Base-by-base conservation (phyloP, 2,888 invertebrate genomes). In the Tachystola acroxantha region DNA sequence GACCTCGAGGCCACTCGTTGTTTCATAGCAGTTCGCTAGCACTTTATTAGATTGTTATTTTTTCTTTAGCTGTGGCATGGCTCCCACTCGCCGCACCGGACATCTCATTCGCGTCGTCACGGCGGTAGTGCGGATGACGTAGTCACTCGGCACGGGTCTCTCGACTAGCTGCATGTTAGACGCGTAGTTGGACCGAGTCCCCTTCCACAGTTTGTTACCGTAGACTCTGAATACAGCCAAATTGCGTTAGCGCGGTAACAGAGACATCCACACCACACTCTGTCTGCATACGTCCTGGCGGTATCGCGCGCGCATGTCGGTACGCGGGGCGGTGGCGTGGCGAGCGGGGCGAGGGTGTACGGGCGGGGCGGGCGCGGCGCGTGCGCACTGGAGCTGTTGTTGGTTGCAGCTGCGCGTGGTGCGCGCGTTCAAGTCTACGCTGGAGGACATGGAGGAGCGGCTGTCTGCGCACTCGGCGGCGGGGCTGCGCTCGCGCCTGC, bases 361-460 rank as follows among this genome's bases (percentile, higher is more conserved):
- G 44, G 40, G 48, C 37, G 42, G 44, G 42, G 47, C 46, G 49
- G 48, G 51, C n/a, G n/a, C n/a, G n/a, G n/a, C 61, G 67, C 69
- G 68, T 64, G 45, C 39, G 40, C 42, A 46, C 89, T 89, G 89
- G 89, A 27, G 84, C 48, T 16, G 50, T 50, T 61, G 31, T 61
- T 69, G 90, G 91, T 96, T 95, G 91, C 97, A 99, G 99, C 94
- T 99, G 91, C 96, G 99, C 89, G 99, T 99, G 89, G 98, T 99
- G 90, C 96, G 98, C 91, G 99, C 99, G 85, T 99, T 99, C 96
- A 97, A 96, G 91, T 97, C 97, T 75, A 98, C 95, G 79, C 92
- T 99, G 92, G 99, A 99, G 93, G 99, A 99, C 91, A 91, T 99
- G 90, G 98, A 97, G 90, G 99, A 99, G 90, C 94, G 97, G 72